Evolutionary conservation across 2,888 invertebrate genomes (phyloP), one percentile per base, ranked within the genome.

Genomic region (Autographa pulchrina): DNA sequence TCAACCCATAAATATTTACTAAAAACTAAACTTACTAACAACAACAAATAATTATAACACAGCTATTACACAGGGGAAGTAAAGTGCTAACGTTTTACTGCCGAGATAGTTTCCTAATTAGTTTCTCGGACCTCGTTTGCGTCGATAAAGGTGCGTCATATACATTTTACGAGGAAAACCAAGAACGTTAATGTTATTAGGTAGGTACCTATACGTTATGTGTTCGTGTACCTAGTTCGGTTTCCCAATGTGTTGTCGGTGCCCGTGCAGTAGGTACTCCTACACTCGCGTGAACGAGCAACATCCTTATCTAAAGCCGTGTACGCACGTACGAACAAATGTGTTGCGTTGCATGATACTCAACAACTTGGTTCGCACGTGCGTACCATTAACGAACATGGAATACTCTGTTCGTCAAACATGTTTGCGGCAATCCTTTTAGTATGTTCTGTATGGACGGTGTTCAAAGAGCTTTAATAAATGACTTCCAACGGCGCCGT

Each of bases 1-100:
- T 85, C 81, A 72, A 56, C 75, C 64, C 81, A 82, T 84, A 75
- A 83, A 77, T 77, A 67, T 52, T 67, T 32, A n/a, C 43, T 25
- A 31, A 9, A 68, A 63, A 56, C 54, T 20, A 16, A 25, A 14
- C 31, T 43, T 41, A 43, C 20, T 35, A 74, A 69, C 65, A 80
- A 70, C 48, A 80, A 75, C 70, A 80, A 67, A 70, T 38, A 35
- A 52, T 31, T 48, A 31, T 52, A 62, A 31, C 54, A 16, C n/a
- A 41, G 32, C 54, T 20, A 41, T 35, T 58, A 62, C 48, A 18
- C 14, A 25, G 25, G 9, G 9, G 4, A 63, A 52, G 25, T 63
- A 20, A 11, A n/a, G 60, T 38, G 43, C 38, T 60, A 62, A 63
- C 25, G 38, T 25, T 60, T 63, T 54, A 66, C 13, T 35, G 20